Percentiles rank a stretch among this genome's conserved stretches.
Evolutionary conservation across 2,113 vertebrate species (phyloP).

Genomic region (Anarhynchus alexandrinus): DNA sequence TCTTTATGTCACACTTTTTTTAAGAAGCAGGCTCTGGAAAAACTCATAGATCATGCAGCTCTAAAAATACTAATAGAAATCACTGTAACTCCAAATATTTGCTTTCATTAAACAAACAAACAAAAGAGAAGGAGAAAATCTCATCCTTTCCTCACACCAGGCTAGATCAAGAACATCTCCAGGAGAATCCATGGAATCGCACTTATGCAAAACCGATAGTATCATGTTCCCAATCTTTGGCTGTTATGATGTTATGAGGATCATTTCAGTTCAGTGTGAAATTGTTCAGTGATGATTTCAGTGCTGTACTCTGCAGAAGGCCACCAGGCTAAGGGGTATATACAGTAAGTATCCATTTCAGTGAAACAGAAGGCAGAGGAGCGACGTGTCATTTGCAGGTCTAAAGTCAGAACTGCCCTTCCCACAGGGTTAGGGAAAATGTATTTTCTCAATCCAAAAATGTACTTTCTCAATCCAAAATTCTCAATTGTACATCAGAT

Average conservation of each 20-base stretch:
- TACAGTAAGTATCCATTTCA: neutral
- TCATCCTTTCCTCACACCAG: neutral
- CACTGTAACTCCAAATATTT: neutral
- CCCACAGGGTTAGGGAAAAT: neutral
- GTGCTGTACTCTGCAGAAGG: neutral
- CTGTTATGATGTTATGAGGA: neutral
- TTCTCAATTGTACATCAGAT: neutral
- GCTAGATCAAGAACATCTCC: neutral
- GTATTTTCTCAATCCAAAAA: neutral
- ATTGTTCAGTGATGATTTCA: constrained; percentile 4
- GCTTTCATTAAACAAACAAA: neutral
- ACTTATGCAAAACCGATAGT: neutral
- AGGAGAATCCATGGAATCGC: neutral
- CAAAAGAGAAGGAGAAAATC: neutral
- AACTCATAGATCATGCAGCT: neutral
- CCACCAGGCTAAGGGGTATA: neutral
- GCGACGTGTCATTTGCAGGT: neutral
- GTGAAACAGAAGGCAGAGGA: neutral
- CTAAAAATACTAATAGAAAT: neutral
- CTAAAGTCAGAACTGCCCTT: neutral
- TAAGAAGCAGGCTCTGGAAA: neutral
- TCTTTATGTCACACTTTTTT: neutral
- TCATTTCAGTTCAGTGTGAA: constrained; percentile 2
- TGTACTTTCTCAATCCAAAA: neutral
- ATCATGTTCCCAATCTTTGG: neutral